phyloP scores from a whole-genome alignment of 1,140 invertebrate species.

The Penaeus indicus region DNA sequence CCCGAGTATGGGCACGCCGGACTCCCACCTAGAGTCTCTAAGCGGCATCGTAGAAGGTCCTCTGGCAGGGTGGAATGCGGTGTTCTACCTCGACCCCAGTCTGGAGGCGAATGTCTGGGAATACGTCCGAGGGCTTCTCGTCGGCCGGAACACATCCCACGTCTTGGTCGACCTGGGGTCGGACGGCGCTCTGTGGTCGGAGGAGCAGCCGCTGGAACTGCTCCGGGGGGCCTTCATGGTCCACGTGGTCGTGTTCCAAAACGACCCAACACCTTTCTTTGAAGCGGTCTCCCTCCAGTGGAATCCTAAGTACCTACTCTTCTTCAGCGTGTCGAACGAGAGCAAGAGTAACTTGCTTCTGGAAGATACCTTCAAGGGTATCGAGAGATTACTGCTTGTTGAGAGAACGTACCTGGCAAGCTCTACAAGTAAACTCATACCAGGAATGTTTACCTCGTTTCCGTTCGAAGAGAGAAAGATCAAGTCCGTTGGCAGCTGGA shows the following conservation, averaged over 20 bases:
- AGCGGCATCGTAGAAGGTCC: too few relatives aligned
- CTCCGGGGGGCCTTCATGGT: slow-evolving; percentile 18
- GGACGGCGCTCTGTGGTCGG: slow-evolving; percentile 7
- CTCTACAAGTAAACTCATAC: background rate
- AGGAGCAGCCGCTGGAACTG: background rate
- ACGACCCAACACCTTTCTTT: slow-evolving; percentile 32
- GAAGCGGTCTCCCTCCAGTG: background rate
- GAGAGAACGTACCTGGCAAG: background rate
- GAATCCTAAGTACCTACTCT: slow-evolving; percentile 24
- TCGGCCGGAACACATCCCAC: background rate
- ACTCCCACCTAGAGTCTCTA: too few relatives aligned
- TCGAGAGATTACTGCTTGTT: slow-evolving; percentile 21
- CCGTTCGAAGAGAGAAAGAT: background rate
- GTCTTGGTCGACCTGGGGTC: slow-evolving; percentile 28
- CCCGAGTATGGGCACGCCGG: too few relatives aligned
- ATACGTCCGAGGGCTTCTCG: background rate
- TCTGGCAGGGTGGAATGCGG: too few relatives aligned
- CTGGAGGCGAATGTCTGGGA: too few relatives aligned
- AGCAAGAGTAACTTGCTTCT: background rate
- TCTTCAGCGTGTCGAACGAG: slow-evolving; percentile 3
- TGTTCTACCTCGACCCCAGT: too few relatives aligned
- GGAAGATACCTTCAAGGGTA: background rate
- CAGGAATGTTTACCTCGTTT: background rate
- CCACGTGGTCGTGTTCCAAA: slow-evolving; percentile 25
- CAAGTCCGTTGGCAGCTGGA: background rate